Evolutionary conservation across 1,140 invertebrate genomes (phyloP).

Genomic region (Bombus turneri): DNA sequence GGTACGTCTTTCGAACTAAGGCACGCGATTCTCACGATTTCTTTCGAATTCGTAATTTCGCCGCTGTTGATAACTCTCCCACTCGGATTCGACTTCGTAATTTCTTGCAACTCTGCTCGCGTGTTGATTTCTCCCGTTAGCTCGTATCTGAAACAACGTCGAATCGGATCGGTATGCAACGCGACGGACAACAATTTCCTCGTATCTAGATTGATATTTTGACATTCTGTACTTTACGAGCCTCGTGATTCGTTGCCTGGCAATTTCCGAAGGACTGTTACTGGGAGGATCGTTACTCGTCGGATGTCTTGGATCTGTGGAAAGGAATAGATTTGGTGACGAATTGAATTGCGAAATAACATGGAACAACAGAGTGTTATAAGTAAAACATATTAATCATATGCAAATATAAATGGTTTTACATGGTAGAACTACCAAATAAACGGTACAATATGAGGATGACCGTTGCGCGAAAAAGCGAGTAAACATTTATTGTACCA

Average conservation of each 20-base stretch:
- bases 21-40: slow-evolving; percentile 33
- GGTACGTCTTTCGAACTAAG: not conserved
- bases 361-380: slow-evolving; percentile 41
- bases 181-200: not conserved
- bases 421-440: slow-evolving; percentile 69
- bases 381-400: slow-evolving; percentile 82
- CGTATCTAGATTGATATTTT: not conserved
- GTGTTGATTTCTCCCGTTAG: not conserved
- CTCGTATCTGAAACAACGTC: slow-evolving; percentile 4
- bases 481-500: too few relatives aligned
- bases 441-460: too few relatives aligned
- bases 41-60: slow-evolving; percentile 18
- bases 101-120: slow-evolving; percentile 15
- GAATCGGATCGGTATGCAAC: not conserved
- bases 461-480: too few relatives aligned
- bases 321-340: not conserved
- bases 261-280: not conserved
- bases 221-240: not conserved
- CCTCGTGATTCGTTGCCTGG: not conserved
- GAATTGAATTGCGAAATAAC: not conserved
- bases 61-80: not conserved
- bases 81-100: not conserved
- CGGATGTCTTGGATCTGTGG: not conserved
- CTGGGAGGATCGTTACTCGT: not conserved
- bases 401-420: slow-evolving; percentile 82